These are phyloP conservation scores for Chelon labrosus DNA, from an alignment of 2,797 vertebrate species.

Conservation along the genomic window DNA sequence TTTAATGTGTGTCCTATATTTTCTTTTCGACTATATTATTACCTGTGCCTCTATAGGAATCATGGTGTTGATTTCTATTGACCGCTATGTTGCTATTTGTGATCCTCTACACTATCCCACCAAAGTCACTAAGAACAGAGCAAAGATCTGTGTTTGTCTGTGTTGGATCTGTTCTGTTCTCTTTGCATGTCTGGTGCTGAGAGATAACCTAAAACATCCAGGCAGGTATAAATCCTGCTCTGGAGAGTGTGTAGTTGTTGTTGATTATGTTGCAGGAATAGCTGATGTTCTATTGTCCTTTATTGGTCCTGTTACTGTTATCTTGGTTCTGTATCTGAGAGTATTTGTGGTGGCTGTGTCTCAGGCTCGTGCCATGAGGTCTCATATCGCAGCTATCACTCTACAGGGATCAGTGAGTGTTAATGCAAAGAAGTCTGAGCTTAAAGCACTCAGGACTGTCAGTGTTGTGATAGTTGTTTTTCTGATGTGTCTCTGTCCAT, in stretches of 20 bases:
- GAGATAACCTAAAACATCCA: slow-evolving; percentile 16
- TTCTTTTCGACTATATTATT: background rate
- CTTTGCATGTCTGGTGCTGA: background rate
- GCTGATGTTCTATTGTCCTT: slow-evolving; percentile 42
- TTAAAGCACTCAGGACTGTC: slow-evolving; percentile 17
- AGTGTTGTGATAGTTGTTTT: slow-evolving; percentile 15
- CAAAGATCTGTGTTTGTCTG: slow-evolving; percentile 23
- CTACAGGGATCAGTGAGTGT: background rate
- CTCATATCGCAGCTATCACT: background rate
- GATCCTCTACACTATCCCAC: slow-evolving; percentile 59
- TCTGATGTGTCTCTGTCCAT: slow-evolving; percentile 49
- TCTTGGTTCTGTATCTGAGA: slow-evolving; percentile 12
- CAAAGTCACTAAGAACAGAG: slow-evolving; percentile 42
- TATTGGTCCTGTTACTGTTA: slow-evolving; percentile 39
- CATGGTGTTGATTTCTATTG: too few relatives aligned
- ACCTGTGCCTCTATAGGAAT: slow-evolving; percentile 12
- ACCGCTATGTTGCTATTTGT: slow-evolving; percentile 46
- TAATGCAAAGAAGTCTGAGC: slow-evolving; percentile 8
- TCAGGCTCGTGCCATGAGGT: slow-evolving; percentile 21
- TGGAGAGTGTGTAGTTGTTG: slow-evolving; percentile 48
- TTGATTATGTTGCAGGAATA: background rate
- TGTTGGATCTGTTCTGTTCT: slow-evolving; percentile 49
- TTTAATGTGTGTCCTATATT: slow-evolving; percentile 1
- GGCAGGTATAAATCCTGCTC: slow-evolving; percentile 25
- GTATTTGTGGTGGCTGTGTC: slow-evolving; percentile 31